Evolutionary conservation across 1,140 invertebrate species (phyloP).

Genomic region (Drosophila carrolli): DNA sequence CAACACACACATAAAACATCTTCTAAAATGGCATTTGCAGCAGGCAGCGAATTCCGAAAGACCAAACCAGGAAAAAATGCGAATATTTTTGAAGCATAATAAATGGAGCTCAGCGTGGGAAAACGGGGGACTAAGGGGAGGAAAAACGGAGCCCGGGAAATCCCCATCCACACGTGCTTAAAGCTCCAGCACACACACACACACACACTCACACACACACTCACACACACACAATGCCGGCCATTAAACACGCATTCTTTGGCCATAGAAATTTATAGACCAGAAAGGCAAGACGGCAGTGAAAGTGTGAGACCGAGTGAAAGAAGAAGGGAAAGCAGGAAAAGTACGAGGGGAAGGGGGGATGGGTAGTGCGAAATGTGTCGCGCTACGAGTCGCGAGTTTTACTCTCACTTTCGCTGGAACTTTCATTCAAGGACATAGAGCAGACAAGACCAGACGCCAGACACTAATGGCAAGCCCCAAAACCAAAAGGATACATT

Average conservation of each 20-base stretch:
- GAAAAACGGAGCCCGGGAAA: constrained; percentile 37
- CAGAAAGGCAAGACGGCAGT: constrained; percentile 65
- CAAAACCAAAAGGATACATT: constrained; percentile 22
- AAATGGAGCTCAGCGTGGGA: constrained; percentile 57
- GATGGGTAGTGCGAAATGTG: constrained; percentile 60
- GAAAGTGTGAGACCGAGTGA: constrained; percentile 54
- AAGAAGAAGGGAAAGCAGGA: constrained; percentile 57
- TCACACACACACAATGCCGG: constrained; percentile 61
- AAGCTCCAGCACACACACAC: constrained; percentile 40
- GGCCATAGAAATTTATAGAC: constrained; percentile 81
- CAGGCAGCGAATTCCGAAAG: constrained; percentile 63
- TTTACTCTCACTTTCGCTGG: constrained; percentile 52
- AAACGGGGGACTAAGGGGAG: constrained; percentile 2
- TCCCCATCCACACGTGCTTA: constrained; percentile 62
- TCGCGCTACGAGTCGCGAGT: constrained; percentile 61
- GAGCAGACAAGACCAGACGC: constrained; percentile 30
- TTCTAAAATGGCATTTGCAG: constrained; percentile 81
- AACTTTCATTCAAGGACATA: constrained; percentile 55
- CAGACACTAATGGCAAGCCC: constrained; percentile 24
- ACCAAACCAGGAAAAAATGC: constrained; percentile 35
- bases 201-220: constrained; percentile 43
- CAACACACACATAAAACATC: constrained; percentile 82
- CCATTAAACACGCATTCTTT: constrained; percentile 83
- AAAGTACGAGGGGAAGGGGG: constrained; percentile 16
- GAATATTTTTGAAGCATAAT: constrained; percentile 76